phyloP scores from a whole-genome alignment of 2,113 vertebrate species.

The Narcine bancroftii region DNA sequence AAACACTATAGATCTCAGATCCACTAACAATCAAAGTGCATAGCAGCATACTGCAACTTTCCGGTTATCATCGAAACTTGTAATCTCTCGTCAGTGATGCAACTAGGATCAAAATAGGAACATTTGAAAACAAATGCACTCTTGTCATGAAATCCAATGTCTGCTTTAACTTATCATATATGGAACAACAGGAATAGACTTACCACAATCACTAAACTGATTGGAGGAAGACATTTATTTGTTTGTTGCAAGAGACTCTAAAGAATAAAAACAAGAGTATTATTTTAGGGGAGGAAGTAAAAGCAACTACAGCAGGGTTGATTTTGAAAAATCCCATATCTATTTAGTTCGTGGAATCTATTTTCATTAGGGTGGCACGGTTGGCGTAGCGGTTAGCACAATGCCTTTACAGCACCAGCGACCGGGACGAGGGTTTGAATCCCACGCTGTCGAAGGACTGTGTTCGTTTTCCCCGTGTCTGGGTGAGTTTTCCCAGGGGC shows the following conservation, averaged over 20 bases:
- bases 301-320: neutral
- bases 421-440: no score
- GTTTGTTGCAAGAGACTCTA: neutral
- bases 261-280: neutral
- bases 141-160: neutral
- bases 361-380: no score
- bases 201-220: constrained; percentile 31
- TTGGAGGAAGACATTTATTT: constrained; percentile 21
- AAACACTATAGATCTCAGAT: neutral
- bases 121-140: neutral
- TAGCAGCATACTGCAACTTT: neutral
- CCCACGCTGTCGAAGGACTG: no score
- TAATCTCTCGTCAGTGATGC: neutral
- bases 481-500: no score
- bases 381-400: no score
- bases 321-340: neutral
- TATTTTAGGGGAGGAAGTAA: neutral
- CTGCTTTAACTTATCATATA: neutral
- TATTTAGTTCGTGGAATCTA: neutral
- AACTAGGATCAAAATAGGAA: neutral
- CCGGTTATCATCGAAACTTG: neutral
- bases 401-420: no score
- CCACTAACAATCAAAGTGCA: neutral
- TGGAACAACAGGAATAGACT: neutral
- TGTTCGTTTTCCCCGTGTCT: no score